Percentiles rank a stretch among this genome's conserved stretches.
These are phyloP conservation scores for Drosophila nigrodunni DNA, from an alignment of 1,140 invertebrate genomes.

Conservation along the genomic window DNA sequence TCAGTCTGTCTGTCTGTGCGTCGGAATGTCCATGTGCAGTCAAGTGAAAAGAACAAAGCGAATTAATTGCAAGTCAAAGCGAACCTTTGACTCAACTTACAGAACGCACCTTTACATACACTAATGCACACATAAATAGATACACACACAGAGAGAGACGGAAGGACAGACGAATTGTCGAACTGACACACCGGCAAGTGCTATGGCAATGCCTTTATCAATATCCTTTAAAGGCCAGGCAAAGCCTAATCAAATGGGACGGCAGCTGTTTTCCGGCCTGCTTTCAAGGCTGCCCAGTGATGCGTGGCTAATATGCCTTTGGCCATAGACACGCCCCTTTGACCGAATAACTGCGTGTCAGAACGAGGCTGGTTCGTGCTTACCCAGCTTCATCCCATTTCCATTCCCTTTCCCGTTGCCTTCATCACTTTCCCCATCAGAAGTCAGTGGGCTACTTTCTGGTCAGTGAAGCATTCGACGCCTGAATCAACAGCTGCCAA, in stretches of 20 bases:
- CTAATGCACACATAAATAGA: conserved; percentile 19
- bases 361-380: conserved; percentile 17
- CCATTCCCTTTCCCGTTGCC: background rate
- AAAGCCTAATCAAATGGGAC: conserved; percentile 78
- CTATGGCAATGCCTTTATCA: conserved; percentile 75
- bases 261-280: conserved; percentile 54
- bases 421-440: background rate
- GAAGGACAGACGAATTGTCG: background rate
- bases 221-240: conserved; percentile 65
- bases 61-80: conserved; percentile 84
- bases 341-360: conserved; percentile 59
- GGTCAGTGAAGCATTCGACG: conserved; percentile 68
- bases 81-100: conserved; percentile 72
- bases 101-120: conserved; percentile 62
- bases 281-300: conserved; percentile 53
- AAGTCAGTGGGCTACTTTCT: conserved; percentile 47
- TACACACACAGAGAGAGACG: background rate
- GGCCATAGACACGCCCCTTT: conserved; percentile 63
- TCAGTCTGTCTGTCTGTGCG: conserved; percentile 5
- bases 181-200: conserved; percentile 20
- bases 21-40: conserved; percentile 45
- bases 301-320: conserved; percentile 75
- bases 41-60: conserved; percentile 79
- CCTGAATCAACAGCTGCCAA: conserved; percentile 77
- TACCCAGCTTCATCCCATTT: background rate